Conservation (phyloP, 2,888 invertebrate species). For the Tenthredo mesomela region DNA sequence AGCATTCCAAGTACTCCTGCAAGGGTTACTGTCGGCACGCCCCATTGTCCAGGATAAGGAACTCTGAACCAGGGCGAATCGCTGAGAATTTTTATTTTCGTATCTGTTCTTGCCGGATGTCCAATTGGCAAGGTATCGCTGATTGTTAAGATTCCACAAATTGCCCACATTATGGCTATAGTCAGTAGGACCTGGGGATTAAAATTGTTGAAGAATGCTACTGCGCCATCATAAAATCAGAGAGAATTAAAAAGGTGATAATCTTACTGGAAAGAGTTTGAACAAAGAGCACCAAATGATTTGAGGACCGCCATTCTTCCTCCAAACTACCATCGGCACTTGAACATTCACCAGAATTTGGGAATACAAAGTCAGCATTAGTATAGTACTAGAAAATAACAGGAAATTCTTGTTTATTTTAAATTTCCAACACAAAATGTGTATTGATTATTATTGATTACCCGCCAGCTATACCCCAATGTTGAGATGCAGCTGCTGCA, state of each 20-base stretch:
- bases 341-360: conserved; percentile 86
- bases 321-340: conserved; percentile 82
- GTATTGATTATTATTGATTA: conserved; percentile 75
- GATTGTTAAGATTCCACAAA: conserved; percentile 86
- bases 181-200: conserved; percentile 85
- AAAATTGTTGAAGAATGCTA: background rate
- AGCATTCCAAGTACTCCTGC: conserved; percentile 88
- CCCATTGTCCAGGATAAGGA: conserved; percentile 93
- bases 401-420: background rate
- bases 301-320: conserved; percentile 80
- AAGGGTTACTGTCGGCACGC: conserved; percentile 85
- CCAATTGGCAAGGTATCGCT: conserved; percentile 83
- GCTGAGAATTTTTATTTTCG: conserved; percentile 84
- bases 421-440: background rate
- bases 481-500: conserved; percentile 88
- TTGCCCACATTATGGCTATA: conserved; percentile 87
- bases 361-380: conserved; percentile 88
- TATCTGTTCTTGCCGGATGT: conserved; percentile 88
- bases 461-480: conserved; percentile 92
- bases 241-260: conserved; percentile 17
- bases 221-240: background rate
- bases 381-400: conserved; percentile 83
- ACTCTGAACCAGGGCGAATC: conserved; percentile 90
- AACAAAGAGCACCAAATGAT: conserved; percentile 85
- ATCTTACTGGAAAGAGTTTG: conserved; percentile 88